phyloP scores from a whole-genome alignment of 2,797 vertebrate species.

The Gymnothorax javanicus region DNA sequence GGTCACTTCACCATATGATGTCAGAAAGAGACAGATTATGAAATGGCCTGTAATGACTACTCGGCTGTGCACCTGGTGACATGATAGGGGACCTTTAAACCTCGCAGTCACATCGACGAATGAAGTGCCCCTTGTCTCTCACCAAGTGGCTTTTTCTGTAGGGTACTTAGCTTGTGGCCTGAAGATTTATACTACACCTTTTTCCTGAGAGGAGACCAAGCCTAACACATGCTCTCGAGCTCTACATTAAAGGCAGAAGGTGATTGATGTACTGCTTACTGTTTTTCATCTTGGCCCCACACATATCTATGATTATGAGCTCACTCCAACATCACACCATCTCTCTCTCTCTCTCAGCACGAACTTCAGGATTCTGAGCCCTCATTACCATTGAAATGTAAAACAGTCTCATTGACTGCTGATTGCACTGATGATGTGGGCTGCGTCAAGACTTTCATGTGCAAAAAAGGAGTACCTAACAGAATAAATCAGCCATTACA shows the following conservation, averaged over 20 bases:
- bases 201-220: not conserved
- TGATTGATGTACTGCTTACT: not conserved
- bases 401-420: conserved; percentile 74
- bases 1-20: no score
- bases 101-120: not conserved
- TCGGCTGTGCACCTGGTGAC: no score
- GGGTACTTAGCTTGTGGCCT: not conserved
- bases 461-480: conserved; percentile 38
- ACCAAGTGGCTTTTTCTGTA: not conserved
- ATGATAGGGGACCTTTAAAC: no score
- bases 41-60: no score
- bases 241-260: conserved; percentile 6
- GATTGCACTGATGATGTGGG: conserved; percentile 67
- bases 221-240: not conserved
- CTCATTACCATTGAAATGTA: conserved; percentile 66
- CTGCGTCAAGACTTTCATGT: conserved; percentile 53
- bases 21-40: no score
- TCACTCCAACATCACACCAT: not conserved
- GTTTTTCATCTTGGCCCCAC: not conserved
- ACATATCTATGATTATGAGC: not conserved
- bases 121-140: not conserved
- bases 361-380: conserved; percentile 61
- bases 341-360: not conserved
- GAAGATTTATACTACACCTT: not conserved
- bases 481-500: conserved; percentile 51